Conservation (phyloP, 2,797 vertebrate genomes). For the Coracias cyanogaster region DNA sequence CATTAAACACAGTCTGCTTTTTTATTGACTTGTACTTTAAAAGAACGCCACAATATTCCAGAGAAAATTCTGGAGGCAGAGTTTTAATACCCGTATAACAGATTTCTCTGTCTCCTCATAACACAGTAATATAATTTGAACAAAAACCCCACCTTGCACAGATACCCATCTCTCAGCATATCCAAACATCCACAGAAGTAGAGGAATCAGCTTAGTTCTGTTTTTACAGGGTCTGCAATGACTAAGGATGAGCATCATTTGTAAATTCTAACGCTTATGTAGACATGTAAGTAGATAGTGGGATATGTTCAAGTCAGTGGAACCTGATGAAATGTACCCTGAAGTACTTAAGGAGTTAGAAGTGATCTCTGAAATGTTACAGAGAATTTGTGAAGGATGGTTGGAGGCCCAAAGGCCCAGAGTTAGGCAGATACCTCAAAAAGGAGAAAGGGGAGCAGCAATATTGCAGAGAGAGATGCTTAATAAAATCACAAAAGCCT, state of each 20-base stretch:
- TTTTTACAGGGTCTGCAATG: background rate
- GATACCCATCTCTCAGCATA: background rate
- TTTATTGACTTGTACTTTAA: background rate
- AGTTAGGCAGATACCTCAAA: background rate
- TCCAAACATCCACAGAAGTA: background rate
- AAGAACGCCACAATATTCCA: background rate
- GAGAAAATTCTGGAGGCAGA: background rate
- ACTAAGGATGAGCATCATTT: background rate
- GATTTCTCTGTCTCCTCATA: background rate
- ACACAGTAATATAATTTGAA: background rate
- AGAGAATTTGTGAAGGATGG: background rate
- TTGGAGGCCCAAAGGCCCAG: background rate
- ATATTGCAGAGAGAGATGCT: background rate
- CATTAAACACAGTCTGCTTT: background rate
- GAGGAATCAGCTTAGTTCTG: background rate
- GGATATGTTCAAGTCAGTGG: background rate
- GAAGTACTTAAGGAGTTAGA: background rate
- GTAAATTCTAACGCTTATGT: background rate
- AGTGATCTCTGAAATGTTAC: background rate
- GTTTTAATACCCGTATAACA: background rate
- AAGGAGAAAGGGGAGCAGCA: background rate
- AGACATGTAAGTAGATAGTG: background rate
- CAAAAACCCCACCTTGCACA: background rate
- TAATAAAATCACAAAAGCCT: background rate
- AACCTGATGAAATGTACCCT: background rate